Percentiles rank a stretch among this genome's conserved stretches.
phyloP scores from a whole-genome alignment of 2,888 invertebrate genomes.

The Chromoteleia sp. region DNA sequence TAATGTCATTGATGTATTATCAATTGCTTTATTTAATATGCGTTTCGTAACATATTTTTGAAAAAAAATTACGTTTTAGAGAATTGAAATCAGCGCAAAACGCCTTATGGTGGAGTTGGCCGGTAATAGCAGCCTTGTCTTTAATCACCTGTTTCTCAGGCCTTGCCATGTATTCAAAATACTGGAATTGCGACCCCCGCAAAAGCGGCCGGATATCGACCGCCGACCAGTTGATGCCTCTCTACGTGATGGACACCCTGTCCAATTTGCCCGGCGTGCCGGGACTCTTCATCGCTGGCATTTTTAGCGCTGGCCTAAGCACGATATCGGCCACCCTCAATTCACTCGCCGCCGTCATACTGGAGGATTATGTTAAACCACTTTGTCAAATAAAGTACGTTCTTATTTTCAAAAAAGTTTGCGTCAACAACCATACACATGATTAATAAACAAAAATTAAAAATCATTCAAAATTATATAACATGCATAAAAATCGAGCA shows the following conservation, averaged over 20 bases:
- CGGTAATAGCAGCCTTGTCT: conserved; percentile 90
- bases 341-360: conserved; percentile 94
- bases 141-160: conserved; percentile 89
- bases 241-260: conserved; percentile 92
- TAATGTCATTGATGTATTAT: no score
- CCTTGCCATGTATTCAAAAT: conserved; percentile 93
- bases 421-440: no score
- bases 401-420: not conserved
- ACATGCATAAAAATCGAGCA: no score
- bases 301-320: conserved; percentile 96
- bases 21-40: no score
- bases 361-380: conserved; percentile 92
- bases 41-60: no score
- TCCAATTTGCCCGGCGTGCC: conserved; percentile 90
- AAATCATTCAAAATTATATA: no score
- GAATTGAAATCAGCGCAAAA: conserved; percentile 89
- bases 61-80: conserved; percentile 75
- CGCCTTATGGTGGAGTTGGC: conserved; percentile 93
- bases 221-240: conserved; percentile 92
- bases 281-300: conserved; percentile 94
- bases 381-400: conserved; percentile 60
- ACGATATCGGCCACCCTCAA: conserved; percentile 96
- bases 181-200: conserved; percentile 92
- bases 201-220: conserved; percentile 87
- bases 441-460: no score